Base-by-base conservation (phyloP, 2,113 vertebrate species). In the Ceyx cyanopectus region DNA sequence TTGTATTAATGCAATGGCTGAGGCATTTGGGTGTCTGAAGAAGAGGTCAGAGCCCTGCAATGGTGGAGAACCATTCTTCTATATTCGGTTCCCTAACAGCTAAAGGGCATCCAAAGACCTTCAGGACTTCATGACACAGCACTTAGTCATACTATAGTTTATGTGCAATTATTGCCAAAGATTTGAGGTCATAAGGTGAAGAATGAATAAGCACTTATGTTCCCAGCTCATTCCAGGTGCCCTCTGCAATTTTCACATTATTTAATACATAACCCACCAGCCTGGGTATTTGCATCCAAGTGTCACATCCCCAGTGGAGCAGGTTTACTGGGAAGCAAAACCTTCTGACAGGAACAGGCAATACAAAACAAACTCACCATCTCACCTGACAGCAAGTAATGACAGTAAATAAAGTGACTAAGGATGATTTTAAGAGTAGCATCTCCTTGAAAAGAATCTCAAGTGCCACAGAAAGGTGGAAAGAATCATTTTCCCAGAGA, bases 1-100 rank as follows among this genome's bases (percentile, higher is more conserved):
- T 0, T 7, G 14, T 17, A 10, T 26, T n/a, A n/a, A 40, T 0
- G 0, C n/a, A 63, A 7, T 1, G 5, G 6, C 1, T 0, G 21
- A 22, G 74, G 19, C 22, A 6, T 21, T 6, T 37, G 46, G 74
- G 56, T 62, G 6, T 21, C 70, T 58, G 37, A 60, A 94, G 73
- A 51, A 65, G 41, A 27, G 34, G 48, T 46, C 77, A 90, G 48
- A 65, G 26, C 3, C 41, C 45, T 58, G 3, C 2, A 29, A 7
- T 0, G 5, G 74, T 1, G 3, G 21, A 81, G 57, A 62, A 76
- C 41, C 60, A 14, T 40, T 8, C 48, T 19, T 41, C 81, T 69
- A 0, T 4, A 22, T 32, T 41, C 0, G 0, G 17, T 16, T 84
- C 70, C 5, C 1, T 60, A 69, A 12, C 16, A 43, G 40, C 61